A percentile compares a stretch with the other conserved stretches of the same genome.
These are phyloP conservation scores for Phalacrocorax carbo DNA, from an alignment of 2,113 vertebrate species.

Conservation along the genomic window DNA sequence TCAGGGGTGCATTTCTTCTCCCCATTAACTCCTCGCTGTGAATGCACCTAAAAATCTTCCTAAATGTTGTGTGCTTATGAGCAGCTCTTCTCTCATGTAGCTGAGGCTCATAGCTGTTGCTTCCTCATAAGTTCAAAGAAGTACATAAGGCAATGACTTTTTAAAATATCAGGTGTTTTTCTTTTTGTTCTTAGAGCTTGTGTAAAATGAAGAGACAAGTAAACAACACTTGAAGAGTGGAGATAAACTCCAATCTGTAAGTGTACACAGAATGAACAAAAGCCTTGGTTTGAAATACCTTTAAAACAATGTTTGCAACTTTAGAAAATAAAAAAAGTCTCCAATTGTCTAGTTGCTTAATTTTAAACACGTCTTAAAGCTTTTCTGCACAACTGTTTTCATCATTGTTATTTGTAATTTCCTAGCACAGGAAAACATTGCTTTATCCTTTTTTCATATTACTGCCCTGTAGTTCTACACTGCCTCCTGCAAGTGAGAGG, in stretches of 20 bases:
- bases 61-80: neutral
- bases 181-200: neutral
- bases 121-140: neutral
- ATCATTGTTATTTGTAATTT: neutral
- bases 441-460: neutral
- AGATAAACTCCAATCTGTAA: neutral
- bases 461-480: neutral
- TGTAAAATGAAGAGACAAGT: neutral
- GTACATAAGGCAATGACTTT: neutral
- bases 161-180: neutral
- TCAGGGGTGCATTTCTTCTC: neutral
- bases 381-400: neutral
- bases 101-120: neutral
- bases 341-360: neutral
- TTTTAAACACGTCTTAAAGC: neutral
- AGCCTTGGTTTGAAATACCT: neutral
- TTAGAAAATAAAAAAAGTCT: neutral
- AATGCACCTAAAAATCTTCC: neutral
- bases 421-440: neutral
- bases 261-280: neutral
- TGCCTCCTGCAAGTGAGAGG: neutral
- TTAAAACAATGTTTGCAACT: neutral
- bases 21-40: neutral
- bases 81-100: neutral
- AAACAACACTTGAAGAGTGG: neutral